These are phyloP conservation scores for Drosophila suboccidentalis DNA, from an alignment of 2,888 invertebrate species.

Conservation along the genomic window DNA sequence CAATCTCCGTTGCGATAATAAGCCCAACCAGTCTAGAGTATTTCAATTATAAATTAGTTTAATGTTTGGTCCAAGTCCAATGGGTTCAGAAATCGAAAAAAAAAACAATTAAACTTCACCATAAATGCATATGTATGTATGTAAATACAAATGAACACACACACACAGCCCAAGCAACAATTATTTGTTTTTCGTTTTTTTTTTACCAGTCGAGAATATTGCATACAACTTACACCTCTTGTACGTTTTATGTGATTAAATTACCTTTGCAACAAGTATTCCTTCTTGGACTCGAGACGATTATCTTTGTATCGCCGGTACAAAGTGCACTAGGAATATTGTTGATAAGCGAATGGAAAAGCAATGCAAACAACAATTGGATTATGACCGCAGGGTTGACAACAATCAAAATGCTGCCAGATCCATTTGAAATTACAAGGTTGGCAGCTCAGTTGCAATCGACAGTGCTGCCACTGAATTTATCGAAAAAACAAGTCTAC, in stretches of 20 bases:
- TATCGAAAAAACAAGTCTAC: slow-evolving; percentile 4
- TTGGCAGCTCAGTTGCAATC: slow-evolving; percentile 2
- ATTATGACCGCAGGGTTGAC: slow-evolving; percentile 27
- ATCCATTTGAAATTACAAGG: not conserved
- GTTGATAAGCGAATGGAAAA: slow-evolving; percentile 39
- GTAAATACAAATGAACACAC: not conserved
- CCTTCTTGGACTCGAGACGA: slow-evolving; percentile 19
- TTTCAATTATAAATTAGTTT: slow-evolving; percentile 5
- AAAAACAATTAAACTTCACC: not conserved
- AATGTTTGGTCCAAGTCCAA: slow-evolving; percentile 24
- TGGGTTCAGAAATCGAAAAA: not conserved
- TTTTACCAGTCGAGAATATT: not conserved
- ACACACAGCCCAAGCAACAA: not conserved
- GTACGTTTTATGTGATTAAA: slow-evolving; percentile 11
- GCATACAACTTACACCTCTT: slow-evolving; percentile 25
- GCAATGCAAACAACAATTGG: slow-evolving; percentile 26
- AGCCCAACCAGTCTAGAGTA: not conserved
- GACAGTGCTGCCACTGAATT: not conserved
- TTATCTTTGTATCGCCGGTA: slow-evolving; percentile 44
- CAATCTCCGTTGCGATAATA: slow-evolving; percentile 10
- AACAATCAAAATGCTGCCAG: slow-evolving; percentile 32
- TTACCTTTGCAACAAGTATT: slow-evolving; percentile 17
- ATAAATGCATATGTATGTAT: not conserved
- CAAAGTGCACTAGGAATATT: slow-evolving; percentile 43
- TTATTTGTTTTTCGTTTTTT: slow-evolving; percentile 3